These are phyloP conservation scores for Microcaecilia unicolor DNA, from an alignment of 2,797 vertebrate genomes.

Conservation along the genomic window DNA sequence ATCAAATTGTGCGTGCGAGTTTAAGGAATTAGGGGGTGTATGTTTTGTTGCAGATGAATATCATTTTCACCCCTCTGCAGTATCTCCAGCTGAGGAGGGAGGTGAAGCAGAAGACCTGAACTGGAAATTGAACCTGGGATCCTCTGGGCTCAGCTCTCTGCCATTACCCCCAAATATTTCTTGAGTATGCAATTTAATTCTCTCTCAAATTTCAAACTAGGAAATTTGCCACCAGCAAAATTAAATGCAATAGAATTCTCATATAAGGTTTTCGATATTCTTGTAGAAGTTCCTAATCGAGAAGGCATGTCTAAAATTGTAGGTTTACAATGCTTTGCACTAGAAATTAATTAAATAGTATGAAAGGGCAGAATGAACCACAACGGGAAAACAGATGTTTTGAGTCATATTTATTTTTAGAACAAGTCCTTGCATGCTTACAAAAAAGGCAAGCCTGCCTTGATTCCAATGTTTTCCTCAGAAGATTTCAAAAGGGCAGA, in stretches of 20 bases:
- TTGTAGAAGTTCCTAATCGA: slow-evolving; percentile 27
- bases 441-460: slow-evolving; percentile 31
- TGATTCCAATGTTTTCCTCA: slow-evolving; percentile 28
- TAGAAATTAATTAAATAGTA: slow-evolving; percentile 42
- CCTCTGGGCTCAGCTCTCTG: too few relatives aligned
- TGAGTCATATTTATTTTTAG: slow-evolving; percentile 45
- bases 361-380: slow-evolving; percentile 26
- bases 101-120: too few relatives aligned
- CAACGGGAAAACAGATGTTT: slow-evolving; percentile 42
- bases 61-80: too few relatives aligned
- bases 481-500: slow-evolving; percentile 23
- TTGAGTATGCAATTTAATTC: slow-evolving; percentile 11
- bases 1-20: too few relatives aligned
- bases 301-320: slow-evolving; percentile 22
- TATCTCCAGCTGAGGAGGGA: too few relatives aligned
- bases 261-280: slow-evolving; percentile 22
- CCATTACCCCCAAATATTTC: too few relatives aligned
- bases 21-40: too few relatives aligned
- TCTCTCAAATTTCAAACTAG: slow-evolving; percentile 19
- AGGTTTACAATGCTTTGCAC: slow-evolving; percentile 28
- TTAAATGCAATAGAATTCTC: slow-evolving; percentile 18
- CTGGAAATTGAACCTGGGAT: too few relatives aligned
- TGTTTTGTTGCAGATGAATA: too few relatives aligned
- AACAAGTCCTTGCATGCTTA: slow-evolving; percentile 24
- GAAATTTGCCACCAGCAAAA: slow-evolving; percentile 24